Conservation (phyloP, 23 tunicate species). For the Phallusia fumigata region DNA sequence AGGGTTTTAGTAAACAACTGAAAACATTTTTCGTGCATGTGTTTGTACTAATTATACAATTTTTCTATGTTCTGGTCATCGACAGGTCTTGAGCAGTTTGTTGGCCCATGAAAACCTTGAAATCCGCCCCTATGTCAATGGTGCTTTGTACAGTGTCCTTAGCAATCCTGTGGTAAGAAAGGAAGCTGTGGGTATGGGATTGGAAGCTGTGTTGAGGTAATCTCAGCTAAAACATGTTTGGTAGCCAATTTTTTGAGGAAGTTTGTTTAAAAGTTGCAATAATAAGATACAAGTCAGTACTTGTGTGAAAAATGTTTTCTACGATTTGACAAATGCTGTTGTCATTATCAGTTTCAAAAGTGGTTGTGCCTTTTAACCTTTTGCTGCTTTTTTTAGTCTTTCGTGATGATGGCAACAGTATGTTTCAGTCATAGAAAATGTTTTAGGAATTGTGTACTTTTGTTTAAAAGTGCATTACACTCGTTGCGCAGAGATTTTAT, state of each 20-base stretch:
- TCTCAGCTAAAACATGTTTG: no score
- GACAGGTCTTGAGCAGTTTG: conserved; percentile 83
- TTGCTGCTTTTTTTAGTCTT: no score
- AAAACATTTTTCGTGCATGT: not conserved
- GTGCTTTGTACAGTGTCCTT: conserved; percentile 96
- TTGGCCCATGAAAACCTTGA: conserved; percentile 84
- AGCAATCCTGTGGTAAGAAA: conserved; percentile 69
- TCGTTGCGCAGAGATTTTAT: conserved; percentile 72
- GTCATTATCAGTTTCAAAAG: no score
- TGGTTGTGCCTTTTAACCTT: no score
- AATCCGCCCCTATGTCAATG: conserved; percentile 93
- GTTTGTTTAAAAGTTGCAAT: no score
- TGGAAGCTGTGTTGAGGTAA: conserved; percentile 76
- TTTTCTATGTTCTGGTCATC: not conserved
- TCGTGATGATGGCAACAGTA: not conserved
- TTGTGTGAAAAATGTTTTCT: no score
- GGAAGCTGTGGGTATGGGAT: conserved; percentile 72
- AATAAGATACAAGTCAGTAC: no score
- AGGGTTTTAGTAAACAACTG: not conserved
- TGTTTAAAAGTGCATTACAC: no score
- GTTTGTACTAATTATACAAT: not conserved
- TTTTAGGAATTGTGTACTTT: not conserved
- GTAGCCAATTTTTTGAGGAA: no score
- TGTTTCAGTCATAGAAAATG: not conserved
- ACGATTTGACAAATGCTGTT: no score